These are phyloP conservation scores for Caerostris extrusa DNA, from an alignment of 1,140 invertebrate genomes.

Conservation along the genomic window DNA sequence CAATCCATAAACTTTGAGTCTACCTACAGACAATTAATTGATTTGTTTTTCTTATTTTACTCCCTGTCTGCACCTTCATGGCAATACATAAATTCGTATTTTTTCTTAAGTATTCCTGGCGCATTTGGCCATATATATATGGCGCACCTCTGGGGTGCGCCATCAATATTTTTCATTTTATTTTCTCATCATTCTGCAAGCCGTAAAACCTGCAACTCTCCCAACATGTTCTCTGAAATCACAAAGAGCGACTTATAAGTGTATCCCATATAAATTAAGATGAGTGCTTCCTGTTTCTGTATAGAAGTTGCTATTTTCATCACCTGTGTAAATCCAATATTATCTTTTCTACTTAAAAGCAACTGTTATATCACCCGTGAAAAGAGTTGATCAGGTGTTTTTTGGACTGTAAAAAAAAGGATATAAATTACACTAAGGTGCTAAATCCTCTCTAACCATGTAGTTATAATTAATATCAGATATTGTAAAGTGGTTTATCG, in stretches of 20 bases:
- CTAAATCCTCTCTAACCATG: too few relatives aligned
- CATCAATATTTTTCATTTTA: not conserved
- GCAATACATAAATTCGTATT: not conserved
- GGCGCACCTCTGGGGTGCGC: not conserved
- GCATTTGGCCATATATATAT: not conserved
- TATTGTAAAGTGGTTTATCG: too few relatives aligned
- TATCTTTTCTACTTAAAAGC: not conserved
- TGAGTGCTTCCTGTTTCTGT: not conserved
- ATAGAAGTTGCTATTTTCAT: not conserved
- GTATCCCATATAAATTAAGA: not conserved
- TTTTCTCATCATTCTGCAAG: conserved; percentile 1
- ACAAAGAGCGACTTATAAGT: not conserved
- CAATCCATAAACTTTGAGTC: not conserved
- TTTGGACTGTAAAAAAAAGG: not conserved
- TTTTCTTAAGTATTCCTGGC: not conserved
- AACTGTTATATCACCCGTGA: not conserved
- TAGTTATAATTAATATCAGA: too few relatives aligned
- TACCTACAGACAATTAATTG: not conserved
- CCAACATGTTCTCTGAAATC: not conserved
- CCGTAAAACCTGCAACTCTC: not conserved
- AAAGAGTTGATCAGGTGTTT: conserved; percentile 30
- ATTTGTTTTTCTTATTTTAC: not conserved
- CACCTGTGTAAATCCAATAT: conserved; percentile 1
- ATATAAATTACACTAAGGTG: not conserved
- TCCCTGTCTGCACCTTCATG: not conserved